Evolutionary conservation across 2,888 invertebrate genomes (phyloP), one percentile per base, ranked within the genome.

Genomic region (Andricus quercusramuli): DNA sequence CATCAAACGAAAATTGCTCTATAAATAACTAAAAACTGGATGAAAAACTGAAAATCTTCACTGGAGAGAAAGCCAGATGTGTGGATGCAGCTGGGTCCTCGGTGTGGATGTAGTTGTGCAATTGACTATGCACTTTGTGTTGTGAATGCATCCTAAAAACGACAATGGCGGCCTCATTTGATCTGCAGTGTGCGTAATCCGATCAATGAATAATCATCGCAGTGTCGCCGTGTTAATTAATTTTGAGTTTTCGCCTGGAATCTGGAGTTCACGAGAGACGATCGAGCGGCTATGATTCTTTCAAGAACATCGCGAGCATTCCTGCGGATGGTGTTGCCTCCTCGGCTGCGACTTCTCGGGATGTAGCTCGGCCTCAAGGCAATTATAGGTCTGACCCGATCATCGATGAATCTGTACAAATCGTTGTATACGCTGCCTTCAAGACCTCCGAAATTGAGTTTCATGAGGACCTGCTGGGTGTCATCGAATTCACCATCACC

Each of bases 401-500:
- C 65, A 79, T 74, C 79, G 70, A 79, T 79, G 79, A 79, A 51
- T 74, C 51, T 70, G 13, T 74, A 79, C 59, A 59, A 79, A 37
- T 79, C 29, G 11, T 68, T 74, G 32, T 65, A 47, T 56, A 44
- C 65, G 20, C 64, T 37, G 22, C 32, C 37, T 65, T 78, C 78
- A 74, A n/a, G 74, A 51, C 29, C 66, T 51, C 25, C 32, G n/a
- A 78, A 66, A 65, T 67, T 56, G 51, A 64, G 51, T 59, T n/a
- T 41, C 47, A 47, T 32, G 65, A 74, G 51, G 65, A 74, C 32
- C 70, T 37, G 51, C 62, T 37, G 64, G 37, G 74, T 56, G 74
- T 56, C 74, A 74, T 51, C 74, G 32, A 29, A 74, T 74, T 65
- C 59, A 64, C 15, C 51, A 22, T 74, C 47, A 51, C 56, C 32